phyloP scores from a whole-genome alignment of 2,888 invertebrate species.

The Eristalinus sepulchralis region DNA sequence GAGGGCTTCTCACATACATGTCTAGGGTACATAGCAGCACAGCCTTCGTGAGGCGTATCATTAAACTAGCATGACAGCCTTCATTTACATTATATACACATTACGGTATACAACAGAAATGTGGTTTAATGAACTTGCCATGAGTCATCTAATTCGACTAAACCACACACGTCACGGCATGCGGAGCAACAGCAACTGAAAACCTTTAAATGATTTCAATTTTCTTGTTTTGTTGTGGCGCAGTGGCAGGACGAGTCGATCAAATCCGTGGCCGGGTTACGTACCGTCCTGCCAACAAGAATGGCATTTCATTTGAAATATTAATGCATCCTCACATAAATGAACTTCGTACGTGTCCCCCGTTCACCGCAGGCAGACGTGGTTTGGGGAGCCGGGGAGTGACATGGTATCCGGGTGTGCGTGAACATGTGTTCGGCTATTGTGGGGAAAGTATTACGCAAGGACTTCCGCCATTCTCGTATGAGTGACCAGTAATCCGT shows the following conservation, averaged over 20 bases:
- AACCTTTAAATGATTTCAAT: not conserved
- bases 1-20: not conserved
- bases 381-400: not conserved
- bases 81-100: slow-evolving; percentile 22
- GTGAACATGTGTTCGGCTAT: not conserved
- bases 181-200: not conserved
- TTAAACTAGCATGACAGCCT: slow-evolving; percentile 58
- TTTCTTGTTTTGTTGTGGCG: not conserved
- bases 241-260: slow-evolving; percentile 36
- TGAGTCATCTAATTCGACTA: slow-evolving; percentile 49
- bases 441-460: slow-evolving; percentile 25
- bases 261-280: slow-evolving; percentile 7
- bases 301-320: slow-evolving; percentile 54
- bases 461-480: not conserved
- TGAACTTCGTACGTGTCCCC: not conserved
- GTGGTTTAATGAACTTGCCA: slow-evolving; percentile 61
- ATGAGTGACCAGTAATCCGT: slow-evolving; percentile 45
- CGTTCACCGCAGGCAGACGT: not conserved
- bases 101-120: slow-evolving; percentile 14
- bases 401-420: slow-evolving; percentile 12
- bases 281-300: slow-evolving; percentile 8
- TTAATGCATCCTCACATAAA: slow-evolving; percentile 41
- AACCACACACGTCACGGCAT: not conserved
- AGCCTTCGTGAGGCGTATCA: slow-evolving; percentile 22
- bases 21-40: not conserved